Percentiles rank a stretch among this genome's conserved stretches.
phyloP scores from a whole-genome alignment of 2,888 invertebrate genomes.

The Rhopalosiphum nymphaeae region DNA sequence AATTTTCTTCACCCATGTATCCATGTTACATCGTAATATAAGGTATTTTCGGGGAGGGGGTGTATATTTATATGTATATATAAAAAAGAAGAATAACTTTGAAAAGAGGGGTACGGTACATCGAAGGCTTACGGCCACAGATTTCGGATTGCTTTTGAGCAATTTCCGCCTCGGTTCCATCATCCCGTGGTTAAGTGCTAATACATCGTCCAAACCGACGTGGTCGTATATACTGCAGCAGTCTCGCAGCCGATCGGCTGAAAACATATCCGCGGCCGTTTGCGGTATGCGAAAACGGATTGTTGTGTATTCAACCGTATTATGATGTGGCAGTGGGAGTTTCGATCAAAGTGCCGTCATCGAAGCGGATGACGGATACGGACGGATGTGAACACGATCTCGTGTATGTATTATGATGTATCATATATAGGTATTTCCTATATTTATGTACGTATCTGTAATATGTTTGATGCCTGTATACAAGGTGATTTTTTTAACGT shows the following conservation, averaged over 20 bases:
- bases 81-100: background rate
- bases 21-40: background rate
- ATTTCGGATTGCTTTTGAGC: constrained; percentile 49
- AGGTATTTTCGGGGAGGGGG: background rate
- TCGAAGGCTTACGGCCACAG: background rate
- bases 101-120: background rate
- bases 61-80: background rate
- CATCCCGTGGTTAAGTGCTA: constrained; percentile 47
- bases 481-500: background rate
- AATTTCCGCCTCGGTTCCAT: constrained; percentile 36
- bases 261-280: constrained; percentile 24
- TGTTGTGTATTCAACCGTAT: constrained; percentile 45
- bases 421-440: background rate
- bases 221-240: background rate
- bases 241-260: background rate
- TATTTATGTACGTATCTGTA: background rate
- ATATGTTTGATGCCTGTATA: background rate
- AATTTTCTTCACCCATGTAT: background rate
- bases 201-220: constrained; percentile 32
- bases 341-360: constrained; percentile 22
- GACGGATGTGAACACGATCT: background rate
- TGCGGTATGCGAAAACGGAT: constrained; percentile 40
- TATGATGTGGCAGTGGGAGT: background rate
- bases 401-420: background rate
- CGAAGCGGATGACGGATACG: constrained; percentile 2